Percentiles rank a stretch among this genome's conserved stretches.
Conservation (phyloP, 1,140 invertebrate species). For the Saccostrea echinata region DNA sequence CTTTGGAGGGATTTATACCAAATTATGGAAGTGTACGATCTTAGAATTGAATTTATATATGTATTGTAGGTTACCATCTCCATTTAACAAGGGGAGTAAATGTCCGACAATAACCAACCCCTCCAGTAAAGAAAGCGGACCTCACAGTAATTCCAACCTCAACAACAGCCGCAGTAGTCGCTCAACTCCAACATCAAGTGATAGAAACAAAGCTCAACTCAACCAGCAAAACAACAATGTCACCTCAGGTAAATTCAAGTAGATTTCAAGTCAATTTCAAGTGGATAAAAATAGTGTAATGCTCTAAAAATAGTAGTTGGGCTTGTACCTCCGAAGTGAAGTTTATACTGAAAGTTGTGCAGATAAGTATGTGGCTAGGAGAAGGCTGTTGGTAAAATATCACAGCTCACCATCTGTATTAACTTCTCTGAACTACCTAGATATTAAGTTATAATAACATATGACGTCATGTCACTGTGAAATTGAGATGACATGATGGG, state of each 20-base stretch:
- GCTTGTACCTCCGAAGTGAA: too few species aligned
- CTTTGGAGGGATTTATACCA: neutral
- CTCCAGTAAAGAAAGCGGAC: conserved; percentile 55
- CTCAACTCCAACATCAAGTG: conserved; percentile 47
- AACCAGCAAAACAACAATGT: conserved; percentile 67
- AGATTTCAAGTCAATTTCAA: neutral
- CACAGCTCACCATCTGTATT: too few species aligned
- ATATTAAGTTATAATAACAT: too few species aligned
- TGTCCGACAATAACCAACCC: conserved; percentile 66
- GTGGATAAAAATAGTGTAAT: neutral
- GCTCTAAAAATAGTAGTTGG: too few species aligned
- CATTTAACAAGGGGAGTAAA: conserved; percentile 66
- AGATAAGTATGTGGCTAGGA: too few species aligned
- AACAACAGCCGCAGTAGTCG: conserved; percentile 48
- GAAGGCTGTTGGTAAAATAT: too few species aligned
- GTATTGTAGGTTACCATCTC: conserved; percentile 69
- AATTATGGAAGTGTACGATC: neutral
- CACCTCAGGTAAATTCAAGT: conserved; percentile 58
- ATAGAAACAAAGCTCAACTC: conserved; percentile 58
- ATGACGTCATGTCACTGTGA: too few species aligned
- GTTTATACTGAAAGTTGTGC: too few species aligned
- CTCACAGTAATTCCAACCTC: conserved; percentile 54
- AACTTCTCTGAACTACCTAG: too few species aligned
- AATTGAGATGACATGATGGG: too few species aligned
- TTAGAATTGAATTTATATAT: neutral